A percentile compares a stretch with the other conserved stretches of the same genome.
These are phyloP conservation scores for Brachionus rubens DNA, from an alignment of 1,140 invertebrate species.

Conservation along the genomic window DNA sequence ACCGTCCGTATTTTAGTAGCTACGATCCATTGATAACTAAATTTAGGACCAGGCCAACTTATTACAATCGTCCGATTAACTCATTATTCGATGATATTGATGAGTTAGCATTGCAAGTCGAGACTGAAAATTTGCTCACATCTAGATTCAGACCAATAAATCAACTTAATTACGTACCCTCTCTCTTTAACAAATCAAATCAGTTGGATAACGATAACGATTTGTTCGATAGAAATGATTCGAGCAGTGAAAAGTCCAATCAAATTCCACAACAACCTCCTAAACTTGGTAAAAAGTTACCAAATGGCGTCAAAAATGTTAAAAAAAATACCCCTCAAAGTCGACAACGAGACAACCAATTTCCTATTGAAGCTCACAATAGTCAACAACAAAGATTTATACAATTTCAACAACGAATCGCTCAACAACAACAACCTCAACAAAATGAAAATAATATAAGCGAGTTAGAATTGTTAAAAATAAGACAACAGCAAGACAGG, in stretches of 20 bases:
- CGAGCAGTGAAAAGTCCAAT: neutral
- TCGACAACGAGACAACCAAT: neutral
- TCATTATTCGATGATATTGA: slow-evolving; percentile 30
- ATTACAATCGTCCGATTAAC: neutral
- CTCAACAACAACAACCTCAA: neutral
- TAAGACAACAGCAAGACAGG: slow-evolving; percentile 42
- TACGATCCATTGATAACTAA: slow-evolving; percentile 32
- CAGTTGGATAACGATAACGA: neutral
- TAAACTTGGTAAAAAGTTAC: neutral
- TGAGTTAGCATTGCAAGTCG: slow-evolving; percentile 2
- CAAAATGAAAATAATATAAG: slow-evolving; percentile 4
- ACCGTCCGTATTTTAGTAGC: slow-evolving; percentile 19
- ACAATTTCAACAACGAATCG: neutral
- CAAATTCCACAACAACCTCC: neutral
- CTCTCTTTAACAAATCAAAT: slow-evolving; percentile 14
- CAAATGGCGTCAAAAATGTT: neutral
- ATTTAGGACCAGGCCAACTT: neutral
- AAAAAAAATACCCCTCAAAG: neutral
- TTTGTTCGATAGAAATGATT: neutral
- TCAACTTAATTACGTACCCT: slow-evolving; percentile 25
- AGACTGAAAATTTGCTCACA: slow-evolving; percentile 31
- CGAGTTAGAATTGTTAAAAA: slow-evolving; percentile 26
- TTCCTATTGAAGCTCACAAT: neutral
- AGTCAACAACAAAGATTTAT: slow-evolving; percentile 7
- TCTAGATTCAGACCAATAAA: slow-evolving; percentile 28